Base-by-base conservation (phyloP, 1,140 invertebrate genomes). In the Aplysia californica region DNA sequence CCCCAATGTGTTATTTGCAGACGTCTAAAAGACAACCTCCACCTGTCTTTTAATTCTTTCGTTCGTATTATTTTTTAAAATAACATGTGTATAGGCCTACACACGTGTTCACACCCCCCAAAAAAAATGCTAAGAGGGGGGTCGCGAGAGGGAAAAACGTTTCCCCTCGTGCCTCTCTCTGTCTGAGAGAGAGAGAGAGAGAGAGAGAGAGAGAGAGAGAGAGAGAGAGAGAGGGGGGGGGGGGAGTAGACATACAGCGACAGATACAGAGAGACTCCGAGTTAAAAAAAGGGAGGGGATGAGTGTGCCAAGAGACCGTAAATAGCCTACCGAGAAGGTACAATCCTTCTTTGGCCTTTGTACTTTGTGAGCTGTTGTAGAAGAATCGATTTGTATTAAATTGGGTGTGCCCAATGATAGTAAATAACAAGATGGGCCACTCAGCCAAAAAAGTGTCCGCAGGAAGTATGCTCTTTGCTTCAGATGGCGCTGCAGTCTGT, bases 31-130 rank as follows among this genome's bases (percentile, higher is more conserved):
- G n/a, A 10, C 10, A 50, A 50, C 81, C 59, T 80, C 75, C 4
- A 39, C 68, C 41, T 80, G 79, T 80, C 79, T 4, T 79, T 68
- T 3, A 59, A 41, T 20, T 79, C 77, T 56, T 80, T 74, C 36
- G 44, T 10, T 36, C 81, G 80, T 21, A 66, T 59, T 20, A 77
- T 78, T 38, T 59, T 55, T 18, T 76, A 61, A n/a, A 77, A 80
- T 5, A 77, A 78, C 29, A 79, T 76, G 59, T 83, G 69, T 84
- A 87, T 0, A 76, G 65, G 59, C 78, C 78, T 33, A 76, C 65
- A 72, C 85, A 87, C 15, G 79, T 58, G 5, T 71, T 72, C 84
- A 83, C 85, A 5, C 80, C 71, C 3, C 66, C 72, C 83, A n/a
- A n/a, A n/a, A n/a, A n/a, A n/a, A n/a, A n/a, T n/a, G n/a, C n/a